Evolutionary conservation across 2,113 vertebrate genomes (phyloP).

Genomic region (Ginglymostoma cirratum): DNA sequence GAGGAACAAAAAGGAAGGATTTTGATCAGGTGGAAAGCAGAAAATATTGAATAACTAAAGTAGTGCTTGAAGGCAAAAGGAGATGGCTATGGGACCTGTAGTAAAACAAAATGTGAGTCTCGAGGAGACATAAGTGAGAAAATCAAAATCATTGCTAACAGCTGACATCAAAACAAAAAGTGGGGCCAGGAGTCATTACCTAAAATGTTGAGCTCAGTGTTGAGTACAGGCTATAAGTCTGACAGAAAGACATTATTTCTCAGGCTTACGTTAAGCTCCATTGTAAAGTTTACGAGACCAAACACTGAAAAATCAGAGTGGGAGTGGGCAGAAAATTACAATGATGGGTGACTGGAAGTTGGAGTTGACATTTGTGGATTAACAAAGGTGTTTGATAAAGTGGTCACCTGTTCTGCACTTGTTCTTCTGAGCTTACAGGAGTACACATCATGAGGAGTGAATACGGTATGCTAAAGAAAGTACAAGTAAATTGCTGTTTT

Average conservation of each 20-base stretch:
- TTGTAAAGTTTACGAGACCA: neutral
- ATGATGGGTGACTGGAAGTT: neutral
- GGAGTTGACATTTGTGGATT: neutral
- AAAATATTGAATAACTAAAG: neutral
- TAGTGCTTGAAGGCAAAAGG: neutral
- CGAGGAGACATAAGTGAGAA: neutral
- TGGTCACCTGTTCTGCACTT: neutral
- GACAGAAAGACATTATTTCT: neutral
- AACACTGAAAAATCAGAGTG: neutral
- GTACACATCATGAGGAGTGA: neutral
- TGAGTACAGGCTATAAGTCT: neutral
- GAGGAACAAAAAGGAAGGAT: neutral
- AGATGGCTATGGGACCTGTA: neutral
- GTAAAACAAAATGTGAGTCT: neutral
- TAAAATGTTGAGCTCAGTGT: neutral
- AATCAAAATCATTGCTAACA: neutral
- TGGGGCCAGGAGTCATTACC: neutral
- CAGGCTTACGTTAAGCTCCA: neutral
- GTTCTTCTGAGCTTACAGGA: neutral
- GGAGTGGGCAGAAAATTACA: neutral
- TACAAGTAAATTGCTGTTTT: neutral
- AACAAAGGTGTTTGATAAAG: neutral
- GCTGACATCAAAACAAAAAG: neutral
- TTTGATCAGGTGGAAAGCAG: neutral
- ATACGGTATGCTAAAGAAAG: neutral